Percentiles rank a stretch among this genome's conserved stretches.
Conservation (phyloP, 2,113 vertebrate species). For the Myanophis thanlyinensis region DNA sequence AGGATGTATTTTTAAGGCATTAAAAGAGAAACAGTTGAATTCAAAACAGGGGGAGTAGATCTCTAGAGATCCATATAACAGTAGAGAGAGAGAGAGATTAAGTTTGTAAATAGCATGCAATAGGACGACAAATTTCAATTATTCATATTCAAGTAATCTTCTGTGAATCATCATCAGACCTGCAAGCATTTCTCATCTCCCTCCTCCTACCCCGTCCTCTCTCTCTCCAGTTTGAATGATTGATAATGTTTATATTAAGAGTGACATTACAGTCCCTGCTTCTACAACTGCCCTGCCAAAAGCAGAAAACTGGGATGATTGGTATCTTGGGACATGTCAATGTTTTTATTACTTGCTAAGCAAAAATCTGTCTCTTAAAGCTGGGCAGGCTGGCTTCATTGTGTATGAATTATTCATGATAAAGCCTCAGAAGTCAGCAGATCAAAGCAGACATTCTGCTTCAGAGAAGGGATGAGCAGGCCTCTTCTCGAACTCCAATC, state of each 20-base stretch:
- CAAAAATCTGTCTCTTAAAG: not conserved
- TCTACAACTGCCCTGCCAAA: not conserved
- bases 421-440: not conserved
- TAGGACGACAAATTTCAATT: not conserved
- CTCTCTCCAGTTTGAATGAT: not conserved
- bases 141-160: conserved; percentile 24
- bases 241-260: not conserved
- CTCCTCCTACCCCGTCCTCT: not conserved
- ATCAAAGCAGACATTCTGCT: not conserved
- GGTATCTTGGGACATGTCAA: not conserved
- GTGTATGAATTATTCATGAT: not conserved
- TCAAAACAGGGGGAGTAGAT: not conserved
- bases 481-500: not conserved
- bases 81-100: not conserved
- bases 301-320: not conserved
- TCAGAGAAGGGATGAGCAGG: not conserved
- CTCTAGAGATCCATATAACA: not conserved
- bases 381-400: not conserved
- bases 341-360: not conserved
- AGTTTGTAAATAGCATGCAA: not conserved
- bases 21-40: not conserved
- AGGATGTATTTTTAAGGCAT: not conserved
- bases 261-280: no score
- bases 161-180: conserved; percentile 23
- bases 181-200: not conserved